Percentiles rank a stretch among this genome's conserved stretches.
phyloP scores from a whole-genome alignment of 2,113 vertebrate genomes.

The Megalops atlanticus region DNA sequence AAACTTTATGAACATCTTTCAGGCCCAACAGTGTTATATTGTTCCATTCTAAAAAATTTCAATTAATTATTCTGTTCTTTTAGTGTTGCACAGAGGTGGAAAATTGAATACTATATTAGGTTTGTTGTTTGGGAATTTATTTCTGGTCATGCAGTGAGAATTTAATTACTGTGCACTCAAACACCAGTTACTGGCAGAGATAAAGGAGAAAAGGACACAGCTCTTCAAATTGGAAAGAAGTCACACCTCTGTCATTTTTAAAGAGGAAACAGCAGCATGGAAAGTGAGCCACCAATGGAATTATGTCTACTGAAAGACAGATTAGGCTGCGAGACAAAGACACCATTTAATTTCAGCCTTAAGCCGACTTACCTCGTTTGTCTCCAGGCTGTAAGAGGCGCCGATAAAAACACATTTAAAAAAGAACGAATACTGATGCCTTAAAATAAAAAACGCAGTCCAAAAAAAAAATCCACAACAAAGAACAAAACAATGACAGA shows the following conservation, averaged over 20 bases:
- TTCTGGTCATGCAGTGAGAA: conserved; percentile 27
- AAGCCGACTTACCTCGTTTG: conserved; percentile 29
- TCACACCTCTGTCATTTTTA: neutral
- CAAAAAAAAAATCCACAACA: conserved; percentile 13
- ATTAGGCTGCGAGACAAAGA: conserved; percentile 9
- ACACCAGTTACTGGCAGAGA: conserved; percentile 12
- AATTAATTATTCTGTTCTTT: conserved; percentile 47
- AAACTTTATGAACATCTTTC: too few relatives aligned
- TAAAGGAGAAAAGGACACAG: conserved; percentile 36
- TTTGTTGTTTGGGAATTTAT: conserved; percentile 30
- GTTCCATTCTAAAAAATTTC: too few relatives aligned
- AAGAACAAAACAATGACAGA: conserved; percentile 26
- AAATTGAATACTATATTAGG: conserved; percentile 45
- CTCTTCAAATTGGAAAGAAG: conserved; percentile 24
- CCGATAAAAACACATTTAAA: neutral
- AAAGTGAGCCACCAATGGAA: conserved; percentile 28
- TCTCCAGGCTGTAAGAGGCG: conserved; percentile 13
- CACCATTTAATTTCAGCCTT: conserved; percentile 26
- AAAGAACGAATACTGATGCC: conserved; percentile 24
- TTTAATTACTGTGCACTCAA: conserved; percentile 43
- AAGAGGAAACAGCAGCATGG: conserved; percentile 15
- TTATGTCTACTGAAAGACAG: conserved; percentile 19
- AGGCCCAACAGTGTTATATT: too few relatives aligned
- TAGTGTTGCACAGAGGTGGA: conserved; percentile 33
- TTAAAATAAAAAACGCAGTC: conserved; percentile 21